Conservation (phyloP, 2,113 vertebrate genomes). For the Amazona vittata region DNA sequence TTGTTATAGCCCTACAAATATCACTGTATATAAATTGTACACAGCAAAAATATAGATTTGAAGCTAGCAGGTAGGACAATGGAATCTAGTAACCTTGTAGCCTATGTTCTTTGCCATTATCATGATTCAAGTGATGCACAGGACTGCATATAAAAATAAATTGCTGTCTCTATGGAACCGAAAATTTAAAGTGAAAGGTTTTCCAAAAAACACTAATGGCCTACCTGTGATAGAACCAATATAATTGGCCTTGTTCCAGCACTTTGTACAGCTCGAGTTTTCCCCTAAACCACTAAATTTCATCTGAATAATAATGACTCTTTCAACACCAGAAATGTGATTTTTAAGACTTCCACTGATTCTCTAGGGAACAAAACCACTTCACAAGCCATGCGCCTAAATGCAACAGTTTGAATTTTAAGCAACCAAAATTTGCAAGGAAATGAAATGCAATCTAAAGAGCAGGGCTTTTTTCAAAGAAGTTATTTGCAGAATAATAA, state of each 20-base stretch:
- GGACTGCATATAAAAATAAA: background rate
- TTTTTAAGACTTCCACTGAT: background rate
- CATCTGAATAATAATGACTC: background rate
- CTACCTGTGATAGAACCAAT: background rate
- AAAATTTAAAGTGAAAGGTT: background rate
- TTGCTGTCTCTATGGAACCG: background rate
- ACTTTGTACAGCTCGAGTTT: background rate
- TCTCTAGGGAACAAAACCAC: slow-evolving; percentile 9
- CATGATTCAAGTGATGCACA: background rate
- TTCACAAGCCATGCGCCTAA: background rate
- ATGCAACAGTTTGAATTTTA: slow-evolving; percentile 49
- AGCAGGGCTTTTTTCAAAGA: slow-evolving; percentile 27
- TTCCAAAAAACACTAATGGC: background rate
- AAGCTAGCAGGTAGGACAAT: background rate
- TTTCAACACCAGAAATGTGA: slow-evolving; percentile 2
- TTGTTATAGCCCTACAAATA: background rate
- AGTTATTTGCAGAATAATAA: slow-evolving; percentile 54
- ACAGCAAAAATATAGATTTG: background rate
- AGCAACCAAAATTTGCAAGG: slow-evolving; percentile 28
- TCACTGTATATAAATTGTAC: background rate
- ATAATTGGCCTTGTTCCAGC: background rate
- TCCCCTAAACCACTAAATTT: background rate
- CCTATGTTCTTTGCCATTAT: background rate
- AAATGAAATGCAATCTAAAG: slow-evolving; percentile 45
- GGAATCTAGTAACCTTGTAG: background rate